Base-by-base conservation (phyloP, 2,888 invertebrate genomes). In the Oligia fasciuncula region DNA sequence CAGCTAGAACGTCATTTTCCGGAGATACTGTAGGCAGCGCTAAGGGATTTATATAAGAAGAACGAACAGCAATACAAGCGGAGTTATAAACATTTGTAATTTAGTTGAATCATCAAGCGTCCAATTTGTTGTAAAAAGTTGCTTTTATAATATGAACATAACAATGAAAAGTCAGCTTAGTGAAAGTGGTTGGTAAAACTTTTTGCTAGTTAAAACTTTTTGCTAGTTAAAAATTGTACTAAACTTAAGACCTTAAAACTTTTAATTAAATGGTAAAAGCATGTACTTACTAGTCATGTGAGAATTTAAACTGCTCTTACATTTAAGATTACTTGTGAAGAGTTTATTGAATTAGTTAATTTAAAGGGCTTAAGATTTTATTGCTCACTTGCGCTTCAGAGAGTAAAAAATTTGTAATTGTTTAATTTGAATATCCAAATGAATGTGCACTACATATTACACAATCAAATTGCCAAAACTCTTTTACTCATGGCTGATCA, bases 1-100 rank as follows among this genome's bases (percentile, higher is more conserved):
- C 51, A 70, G 72, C 73, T 69, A 65, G 67, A 74, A 83, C 65
- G 76, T 74, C 68, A 85, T 85, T 77, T 85, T 46, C 65, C 68
- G 8, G 40, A 73, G 51, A 83, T 66, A 35, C 54, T 51, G 68
- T 40, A 63, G 71, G n/a, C n/a, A 51, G 29, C 29, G n/a, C 43
- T 72, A 23, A 23, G 46, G 57, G 63, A 71, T 80, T 65, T 54
- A 60, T 63, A n/a, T 54, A 63, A 71, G n/a, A 6, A 66, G 29
- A 11, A 40, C 19, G 0, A 46, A 23, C 51, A 54, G 46, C 46
- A 67, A 29, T 40, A 62, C 60, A 43, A 29, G 43, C 35, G 9
- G 23, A 51, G 77, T 35, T 62, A 57, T 35, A 54, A 74, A 23
- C 40, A 54, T 65, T 62, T 54, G 19, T 79, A 57, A 79, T 60